Conservation (phyloP, 2,888 invertebrate species). For the Rapana venosa region DNA sequence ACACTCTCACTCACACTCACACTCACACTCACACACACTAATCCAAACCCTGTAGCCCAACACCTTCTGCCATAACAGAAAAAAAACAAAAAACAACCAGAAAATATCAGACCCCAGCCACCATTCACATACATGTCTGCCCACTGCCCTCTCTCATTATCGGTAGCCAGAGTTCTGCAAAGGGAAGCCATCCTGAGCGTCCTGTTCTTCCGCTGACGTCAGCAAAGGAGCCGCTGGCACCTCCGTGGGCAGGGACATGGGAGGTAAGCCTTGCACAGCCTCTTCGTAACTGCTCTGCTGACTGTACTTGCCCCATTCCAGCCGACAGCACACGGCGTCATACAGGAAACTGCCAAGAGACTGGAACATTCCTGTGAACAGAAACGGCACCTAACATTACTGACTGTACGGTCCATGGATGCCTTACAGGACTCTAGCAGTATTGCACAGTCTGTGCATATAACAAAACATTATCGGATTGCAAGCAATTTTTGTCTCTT, state of each 20-base stretch:
- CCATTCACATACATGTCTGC: not conserved
- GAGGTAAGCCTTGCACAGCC: constrained; percentile 21
- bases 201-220: constrained; percentile 27
- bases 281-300: constrained; percentile 37
- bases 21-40: too few species aligned
- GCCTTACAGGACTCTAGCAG: too few species aligned
- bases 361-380: constrained; percentile 71
- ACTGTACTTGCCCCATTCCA: constrained; percentile 60
- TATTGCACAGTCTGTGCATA: too few species aligned
- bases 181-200: constrained; percentile 35
- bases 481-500: too few species aligned
- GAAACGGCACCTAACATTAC: too few species aligned
- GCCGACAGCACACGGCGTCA: constrained; percentile 70
- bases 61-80: too few species aligned
- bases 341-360: constrained; percentile 63
- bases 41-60: too few species aligned
- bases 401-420: too few species aligned
- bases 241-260: constrained; percentile 31
- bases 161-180: constrained; percentile 7
- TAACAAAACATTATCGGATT: too few species aligned
- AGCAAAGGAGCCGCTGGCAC: constrained; percentile 38
- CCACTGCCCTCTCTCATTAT: not conserved
- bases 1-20: too few species aligned
- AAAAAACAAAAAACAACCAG: too few species aligned
- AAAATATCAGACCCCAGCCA: not conserved